phyloP scores from a whole-genome alignment of 2,113 vertebrate species.

The Halcyon malimbica region DNA sequence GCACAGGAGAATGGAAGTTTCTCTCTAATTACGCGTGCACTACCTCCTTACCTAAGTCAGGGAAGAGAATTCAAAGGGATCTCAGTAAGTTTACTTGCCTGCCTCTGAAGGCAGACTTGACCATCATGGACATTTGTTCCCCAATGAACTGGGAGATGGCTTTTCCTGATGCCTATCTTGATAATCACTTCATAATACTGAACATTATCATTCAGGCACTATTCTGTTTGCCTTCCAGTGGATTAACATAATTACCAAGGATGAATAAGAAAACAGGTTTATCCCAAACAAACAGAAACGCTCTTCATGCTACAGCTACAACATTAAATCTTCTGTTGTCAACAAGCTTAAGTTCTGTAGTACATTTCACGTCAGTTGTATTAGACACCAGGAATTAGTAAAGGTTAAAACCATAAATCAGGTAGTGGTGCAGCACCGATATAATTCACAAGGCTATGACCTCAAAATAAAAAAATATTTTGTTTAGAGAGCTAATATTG shows the following conservation, averaged over 20 bases:
- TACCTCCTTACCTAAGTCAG: background rate
- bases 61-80: background rate
- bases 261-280: background rate
- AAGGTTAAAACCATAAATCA: background rate
- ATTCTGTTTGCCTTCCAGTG: background rate
- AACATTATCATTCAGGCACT: background rate
- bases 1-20: background rate
- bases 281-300: background rate
- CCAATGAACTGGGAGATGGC: background rate
- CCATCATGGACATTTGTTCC: fast-evolving
- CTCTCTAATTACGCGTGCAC: fast-evolving
- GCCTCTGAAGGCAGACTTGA: background rate
- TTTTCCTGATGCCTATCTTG: background rate
- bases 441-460: fast-evolving
- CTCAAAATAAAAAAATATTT: background rate
- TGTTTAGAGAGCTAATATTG: background rate
- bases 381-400: background rate
- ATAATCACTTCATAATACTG: background rate
- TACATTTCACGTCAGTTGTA: background rate
- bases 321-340: background rate
- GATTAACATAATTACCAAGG: background rate
- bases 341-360: background rate
- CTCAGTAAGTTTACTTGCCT: background rate
- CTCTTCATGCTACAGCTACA: background rate
- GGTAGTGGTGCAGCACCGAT: background rate